These are phyloP conservation scores for Endotricha flammealis DNA, from an alignment of 2,888 invertebrate species.

Conservation along the genomic window DNA sequence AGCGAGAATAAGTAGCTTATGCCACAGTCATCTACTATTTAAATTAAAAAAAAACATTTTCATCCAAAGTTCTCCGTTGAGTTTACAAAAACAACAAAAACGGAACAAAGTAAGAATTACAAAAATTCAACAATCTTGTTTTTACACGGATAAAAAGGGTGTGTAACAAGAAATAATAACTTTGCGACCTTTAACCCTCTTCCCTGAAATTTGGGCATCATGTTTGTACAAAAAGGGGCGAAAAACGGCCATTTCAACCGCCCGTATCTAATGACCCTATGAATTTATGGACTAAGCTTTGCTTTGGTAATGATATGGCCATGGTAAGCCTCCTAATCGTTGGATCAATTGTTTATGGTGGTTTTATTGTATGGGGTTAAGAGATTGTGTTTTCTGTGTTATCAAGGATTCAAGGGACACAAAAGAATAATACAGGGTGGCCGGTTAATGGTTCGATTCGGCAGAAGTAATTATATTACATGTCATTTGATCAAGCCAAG, in stretches of 20 bases:
- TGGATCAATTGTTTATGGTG: not conserved
- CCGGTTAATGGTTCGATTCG: too few species aligned
- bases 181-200: conserved; percentile 1
- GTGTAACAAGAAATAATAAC: conserved; percentile 9
- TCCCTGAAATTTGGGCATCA: not conserved
- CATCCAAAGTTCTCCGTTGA: too few species aligned
- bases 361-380: too few species aligned
- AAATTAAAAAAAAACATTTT: too few species aligned
- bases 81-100: too few species aligned
- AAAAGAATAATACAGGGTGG: too few species aligned
- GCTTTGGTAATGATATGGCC: not conserved
- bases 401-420: too few species aligned
- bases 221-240: not conserved
- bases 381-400: too few species aligned
- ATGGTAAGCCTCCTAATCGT: not conserved
- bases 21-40: too few species aligned
- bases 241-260: not conserved
- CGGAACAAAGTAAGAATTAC: conserved; percentile 2
- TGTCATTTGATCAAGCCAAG: too few species aligned
- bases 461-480: too few species aligned
- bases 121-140: conserved; percentile 8
- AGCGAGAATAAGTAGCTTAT: too few species aligned
- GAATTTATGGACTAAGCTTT: not conserved
- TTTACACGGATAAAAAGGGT: conserved; percentile 4
- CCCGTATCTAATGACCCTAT: not conserved